phyloP scores from a whole-genome alignment of 2,113 vertebrate genomes.

The Nyctibius bracteatus region DNA sequence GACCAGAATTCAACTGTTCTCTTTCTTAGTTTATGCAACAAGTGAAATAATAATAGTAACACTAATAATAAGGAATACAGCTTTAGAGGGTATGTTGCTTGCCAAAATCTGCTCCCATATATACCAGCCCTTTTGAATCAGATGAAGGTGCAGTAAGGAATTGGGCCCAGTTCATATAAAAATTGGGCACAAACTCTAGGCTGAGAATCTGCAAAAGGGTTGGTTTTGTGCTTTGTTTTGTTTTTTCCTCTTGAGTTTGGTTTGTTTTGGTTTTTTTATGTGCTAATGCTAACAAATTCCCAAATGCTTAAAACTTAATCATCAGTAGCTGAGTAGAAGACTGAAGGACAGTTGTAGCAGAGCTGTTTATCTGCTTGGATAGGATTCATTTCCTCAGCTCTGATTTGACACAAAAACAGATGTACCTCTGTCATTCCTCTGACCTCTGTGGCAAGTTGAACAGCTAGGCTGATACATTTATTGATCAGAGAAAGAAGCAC shows the following conservation, averaged over 20 bases:
- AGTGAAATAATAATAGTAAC: neutral
- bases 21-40: neutral
- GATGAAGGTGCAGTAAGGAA: neutral
- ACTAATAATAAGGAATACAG: neutral
- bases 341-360: constrained; percentile 32
- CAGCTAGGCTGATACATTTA: constrained; percentile 59
- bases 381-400: constrained; percentile 63
- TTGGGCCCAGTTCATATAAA: neutral
- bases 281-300: neutral
- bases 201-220: neutral
- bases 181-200: neutral
- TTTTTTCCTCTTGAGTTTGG: too few relatives aligned
- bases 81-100: neutral
- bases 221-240: neutral
- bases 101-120: neutral
- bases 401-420: constrained; percentile 70
- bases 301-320: constrained; percentile 45
- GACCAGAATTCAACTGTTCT: neutral
- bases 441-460: constrained; percentile 74
- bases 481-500: constrained; percentile 69
- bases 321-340: neutral
- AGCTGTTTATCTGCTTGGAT: constrained; percentile 53
- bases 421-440: constrained; percentile 62
- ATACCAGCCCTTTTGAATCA: neutral
- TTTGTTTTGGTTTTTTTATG: neutral